Evolutionary conservation across 2,113 vertebrate species (phyloP).

Genomic region (Chelonoidis abingdonii): DNA sequence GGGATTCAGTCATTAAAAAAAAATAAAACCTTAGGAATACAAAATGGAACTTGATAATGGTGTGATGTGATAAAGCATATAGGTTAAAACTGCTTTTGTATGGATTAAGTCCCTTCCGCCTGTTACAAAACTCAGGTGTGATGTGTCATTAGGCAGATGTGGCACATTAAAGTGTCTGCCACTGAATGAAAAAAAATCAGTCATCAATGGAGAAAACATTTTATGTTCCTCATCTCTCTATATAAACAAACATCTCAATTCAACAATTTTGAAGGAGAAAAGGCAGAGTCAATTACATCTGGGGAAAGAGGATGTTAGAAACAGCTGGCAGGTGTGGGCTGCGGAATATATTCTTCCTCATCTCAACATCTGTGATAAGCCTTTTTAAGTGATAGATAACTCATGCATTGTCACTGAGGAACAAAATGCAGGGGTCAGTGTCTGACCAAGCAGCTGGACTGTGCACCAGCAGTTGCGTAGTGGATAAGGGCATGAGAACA

Average conservation of each 20-base stretch:
- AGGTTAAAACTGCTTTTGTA: not conserved
- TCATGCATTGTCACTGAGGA: not conserved
- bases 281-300: not conserved
- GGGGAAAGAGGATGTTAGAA: not conserved
- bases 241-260: not conserved
- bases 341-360: not conserved
- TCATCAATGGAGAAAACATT: not conserved
- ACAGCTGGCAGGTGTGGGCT: not conserved
- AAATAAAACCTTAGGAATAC: not conserved
- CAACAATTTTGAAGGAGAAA: not conserved
- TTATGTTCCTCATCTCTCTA: not conserved
- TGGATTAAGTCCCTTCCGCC: not conserved
- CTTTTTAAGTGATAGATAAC: not conserved
- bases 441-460: rapidly evolving
- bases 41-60: not conserved
- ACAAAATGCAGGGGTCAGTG: not conserved
- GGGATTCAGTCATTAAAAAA: not conserved
- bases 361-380: not conserved
- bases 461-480: not conserved
- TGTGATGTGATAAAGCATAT: not conserved
- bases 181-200: not conserved
- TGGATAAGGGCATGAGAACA: not conserved
- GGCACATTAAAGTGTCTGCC: not conserved
- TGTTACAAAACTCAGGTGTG: not conserved
- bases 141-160: not conserved